Evolutionary conservation across 2,888 invertebrate species (phyloP).

Genomic region (Coenonympha glycerion): DNA sequence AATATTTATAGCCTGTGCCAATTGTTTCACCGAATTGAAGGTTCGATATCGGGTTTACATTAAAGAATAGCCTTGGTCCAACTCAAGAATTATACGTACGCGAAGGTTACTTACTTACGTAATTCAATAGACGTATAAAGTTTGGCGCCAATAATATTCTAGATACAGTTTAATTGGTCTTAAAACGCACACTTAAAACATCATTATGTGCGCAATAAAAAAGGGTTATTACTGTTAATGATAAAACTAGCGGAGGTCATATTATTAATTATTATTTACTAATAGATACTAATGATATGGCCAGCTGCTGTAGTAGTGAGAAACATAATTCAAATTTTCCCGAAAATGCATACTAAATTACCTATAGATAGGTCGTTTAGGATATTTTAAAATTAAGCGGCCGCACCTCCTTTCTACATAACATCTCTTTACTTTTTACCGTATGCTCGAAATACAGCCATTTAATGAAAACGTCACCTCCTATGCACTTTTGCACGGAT

Average conservation of each 20-base stretch:
- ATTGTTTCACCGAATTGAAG: too few species aligned
- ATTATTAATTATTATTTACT: not conserved
- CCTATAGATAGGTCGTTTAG: too few species aligned
- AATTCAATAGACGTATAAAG: constrained; percentile 37
- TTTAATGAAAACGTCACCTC: too few species aligned
- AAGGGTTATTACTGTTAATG: constrained; percentile 1
- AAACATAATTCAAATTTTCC: not conserved
- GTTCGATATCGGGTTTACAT: too few species aligned
- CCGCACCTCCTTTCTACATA: too few species aligned
- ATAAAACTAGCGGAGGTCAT: constrained; percentile 1
- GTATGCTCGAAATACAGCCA: too few species aligned
- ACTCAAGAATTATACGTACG: constrained; percentile 29
- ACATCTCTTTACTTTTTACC: too few species aligned
- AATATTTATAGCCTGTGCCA: too few species aligned
- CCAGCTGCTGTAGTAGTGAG: not conserved
- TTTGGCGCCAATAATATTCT: constrained; percentile 28
- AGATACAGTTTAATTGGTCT: constrained; percentile 17
- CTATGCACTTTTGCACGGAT: too few species aligned
- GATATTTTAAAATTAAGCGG: too few species aligned
- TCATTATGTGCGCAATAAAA: constrained; percentile 9
- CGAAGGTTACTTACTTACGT: constrained; percentile 58
- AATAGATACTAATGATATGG: not conserved
- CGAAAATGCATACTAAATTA: too few species aligned
- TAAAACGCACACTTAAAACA: constrained; percentile 12
- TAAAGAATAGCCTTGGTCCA: too few species aligned